These are phyloP conservation scores for Biston stratarius DNA, from an alignment of 2,888 invertebrate genomes.

Conservation along the genomic window DNA sequence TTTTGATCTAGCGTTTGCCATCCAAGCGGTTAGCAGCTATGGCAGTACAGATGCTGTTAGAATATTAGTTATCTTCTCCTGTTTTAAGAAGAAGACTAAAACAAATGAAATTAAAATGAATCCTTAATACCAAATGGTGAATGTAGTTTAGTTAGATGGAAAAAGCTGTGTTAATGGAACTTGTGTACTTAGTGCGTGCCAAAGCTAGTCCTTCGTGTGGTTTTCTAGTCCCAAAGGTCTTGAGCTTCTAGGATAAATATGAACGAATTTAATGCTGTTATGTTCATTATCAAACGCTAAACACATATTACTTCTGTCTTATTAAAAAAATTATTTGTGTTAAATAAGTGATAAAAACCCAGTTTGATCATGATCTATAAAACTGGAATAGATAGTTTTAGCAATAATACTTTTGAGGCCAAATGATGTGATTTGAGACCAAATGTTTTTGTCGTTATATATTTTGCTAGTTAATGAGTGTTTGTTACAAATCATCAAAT, in stretches of 20 bases:
- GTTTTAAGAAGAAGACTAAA: slow-evolving; percentile 66
- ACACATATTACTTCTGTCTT: not conserved
- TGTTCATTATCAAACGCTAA: slow-evolving; percentile 21
- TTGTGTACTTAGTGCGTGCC: slow-evolving; percentile 38
- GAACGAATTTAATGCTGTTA: slow-evolving; percentile 63
- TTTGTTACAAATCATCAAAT: slow-evolving; percentile 41
- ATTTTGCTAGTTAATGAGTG: slow-evolving; percentile 25
- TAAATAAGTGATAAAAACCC: too few species aligned
- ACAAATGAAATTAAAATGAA: slow-evolving; percentile 43
- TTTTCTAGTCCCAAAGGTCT: slow-evolving; percentile 54
- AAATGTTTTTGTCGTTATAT: slow-evolving; percentile 42
- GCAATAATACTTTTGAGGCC: slow-evolving; percentile 12
- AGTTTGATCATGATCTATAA: not conserved
- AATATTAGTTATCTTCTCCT: slow-evolving; percentile 55
- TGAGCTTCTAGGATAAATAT: slow-evolving; percentile 80
- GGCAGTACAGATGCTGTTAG: slow-evolving; percentile 46
- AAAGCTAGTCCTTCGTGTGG: slow-evolving; percentile 51
- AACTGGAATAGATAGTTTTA: not conserved
- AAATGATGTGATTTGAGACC: slow-evolving; percentile 40
- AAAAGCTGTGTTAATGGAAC: slow-evolving; percentile 54
- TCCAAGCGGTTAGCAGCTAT: slow-evolving; percentile 40
- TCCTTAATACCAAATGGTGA: slow-evolving; percentile 53
- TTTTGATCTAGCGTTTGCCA: slow-evolving; percentile 18
- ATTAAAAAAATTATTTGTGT: too few species aligned
- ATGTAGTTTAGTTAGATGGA: slow-evolving; percentile 47